Percentiles rank a stretch among this genome's conserved stretches.
Evolutionary conservation across 2,797 vertebrate species (phyloP).

Genomic region (Leptoclinus maculatus): DNA sequence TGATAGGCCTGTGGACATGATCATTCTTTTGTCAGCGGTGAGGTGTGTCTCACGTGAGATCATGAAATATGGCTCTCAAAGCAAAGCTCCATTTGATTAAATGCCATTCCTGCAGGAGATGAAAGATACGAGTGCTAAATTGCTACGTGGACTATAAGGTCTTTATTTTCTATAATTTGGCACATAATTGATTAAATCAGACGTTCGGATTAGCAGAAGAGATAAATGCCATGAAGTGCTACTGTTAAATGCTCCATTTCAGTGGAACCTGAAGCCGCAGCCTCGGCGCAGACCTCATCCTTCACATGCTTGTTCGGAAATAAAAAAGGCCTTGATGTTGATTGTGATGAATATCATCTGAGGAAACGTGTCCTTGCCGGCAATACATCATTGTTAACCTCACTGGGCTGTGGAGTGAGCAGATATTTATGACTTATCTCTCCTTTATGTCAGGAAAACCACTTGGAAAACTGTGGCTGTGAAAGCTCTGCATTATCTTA

Average conservation of each 20-base stretch:
- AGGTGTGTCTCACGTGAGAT: slow-evolving; percentile 1
- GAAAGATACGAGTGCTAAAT: neutral
- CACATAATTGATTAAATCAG: slow-evolving; percentile 10
- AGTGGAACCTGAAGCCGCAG: slow-evolving; percentile 25
- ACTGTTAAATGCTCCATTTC: slow-evolving; percentile 37
- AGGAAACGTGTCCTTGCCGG: slow-evolving; percentile 39
- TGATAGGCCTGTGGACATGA: slow-evolving; percentile 37
- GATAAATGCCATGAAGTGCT: slow-evolving; percentile 19
- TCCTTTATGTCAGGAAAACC: slow-evolving; percentile 24
- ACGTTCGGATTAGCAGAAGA: neutral
- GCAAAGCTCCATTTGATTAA: slow-evolving; percentile 35
- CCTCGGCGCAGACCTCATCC: slow-evolving; percentile 45
- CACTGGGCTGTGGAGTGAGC: slow-evolving; percentile 31
- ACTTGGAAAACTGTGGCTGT: slow-evolving; percentile 21
- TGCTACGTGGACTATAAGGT: neutral
- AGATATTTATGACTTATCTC: slow-evolving; percentile 51
- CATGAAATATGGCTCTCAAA: slow-evolving; percentile 1
- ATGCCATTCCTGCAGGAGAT: slow-evolving; percentile 38
- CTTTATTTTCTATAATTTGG: slow-evolving; percentile 15
- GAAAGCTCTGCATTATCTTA: slow-evolving; percentile 26
- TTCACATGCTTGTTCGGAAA: slow-evolving; percentile 60
- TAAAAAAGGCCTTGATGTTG: slow-evolving; percentile 64
- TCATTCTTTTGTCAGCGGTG: slow-evolving; percentile 13
- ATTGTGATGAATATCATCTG: slow-evolving; percentile 66
- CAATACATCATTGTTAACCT: slow-evolving; percentile 62